Evolutionary conservation across 2,888 invertebrate genomes (phyloP), one percentile per base, ranked within the genome.

Genomic region (Amphipyra berbera): DNA sequence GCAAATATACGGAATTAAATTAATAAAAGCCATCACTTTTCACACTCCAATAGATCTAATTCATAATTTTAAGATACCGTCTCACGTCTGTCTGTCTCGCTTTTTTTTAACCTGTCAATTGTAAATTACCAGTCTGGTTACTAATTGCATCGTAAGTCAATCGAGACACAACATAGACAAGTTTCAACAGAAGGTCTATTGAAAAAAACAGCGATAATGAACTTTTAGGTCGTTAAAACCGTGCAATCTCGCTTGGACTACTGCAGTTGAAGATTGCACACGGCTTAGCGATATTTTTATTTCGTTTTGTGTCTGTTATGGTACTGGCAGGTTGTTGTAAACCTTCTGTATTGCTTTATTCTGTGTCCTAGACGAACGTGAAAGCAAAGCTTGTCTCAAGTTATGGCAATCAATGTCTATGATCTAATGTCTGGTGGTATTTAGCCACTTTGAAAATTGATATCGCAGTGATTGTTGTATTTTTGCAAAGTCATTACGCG

Each of bases 351-450:
- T 6, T 21, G 45, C 1, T 42, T 15, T 68, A 7, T 27, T 14
- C 30, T 1, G 35, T 73, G 33, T 38, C 8, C 47, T 62, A 79
- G 81, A 76, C 79, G 66, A 52, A 78, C 76, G 82, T 83, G 88
- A 88, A 87, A 88, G 87, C 81, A 68, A 84, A 82, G 84, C 80
- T 66, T 76, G 83, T 84, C 83, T 84, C 71, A 69, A 82, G 81
- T 82, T 83, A 83, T 84, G 70, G 79, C 81, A 84, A 87, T 88
- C 87, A 82, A 73, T 73, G 85, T 86, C 85, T 85, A 61, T 67
- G 79, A 86, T 87, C 85, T 86, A 76, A 82, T 60, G 69, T 79
- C 81, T 76, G 79, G 76, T 81, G 74, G 79, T 82, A 82, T 83
- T 82, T 79, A 82, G 73, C 75, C 82, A 82, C 79, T 83, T 78